Base-by-base conservation (phyloP, 2,888 invertebrate genomes). In the Cataglyphis livida region DNA sequence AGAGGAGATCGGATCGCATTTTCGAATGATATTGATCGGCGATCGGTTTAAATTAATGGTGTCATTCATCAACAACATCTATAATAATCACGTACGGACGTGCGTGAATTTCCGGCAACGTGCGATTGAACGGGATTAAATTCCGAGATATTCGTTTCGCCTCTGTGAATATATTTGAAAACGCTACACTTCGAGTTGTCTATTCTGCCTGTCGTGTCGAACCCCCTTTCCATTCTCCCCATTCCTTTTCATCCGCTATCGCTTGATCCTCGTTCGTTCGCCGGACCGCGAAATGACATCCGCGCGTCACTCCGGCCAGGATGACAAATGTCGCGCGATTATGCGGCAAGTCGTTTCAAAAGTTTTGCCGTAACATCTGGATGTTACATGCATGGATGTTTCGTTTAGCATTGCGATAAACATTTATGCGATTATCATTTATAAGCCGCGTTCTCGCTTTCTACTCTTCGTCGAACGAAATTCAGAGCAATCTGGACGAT, bases 301-400 rank as follows among this genome's bases (percentile, higher is more conserved):
- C 57, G 59, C 71, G 51, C 51, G 18, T n/a, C n/a, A 0, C 51
- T 79, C 71, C 71, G 82, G 81, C 68, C 82, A 62, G 84, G 87
- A 89, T 90, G 90, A 90, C 87, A 83, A 90, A 90, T 89, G 89
- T 75, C 81, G 65, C 83, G 82, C 85, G 85, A 90, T 90, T 90
- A 90, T 84, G 85, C 88, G 82, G 90, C 89, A 90, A 89, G 90
- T 90, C 88, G 85, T 83, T 85, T 85, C 68, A 84, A 87, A 64
- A 88, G 84, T 78, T 79, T 75, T 83, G 57, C 74, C 62, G 82
- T 71, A 59, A 79, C 75, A 81, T 76, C 68, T 74, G 75, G 71
- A 54, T 84, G 81, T 62, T 61, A 79, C 68, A 64, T 66, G 82
- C 75, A 68, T 3, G 70, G 4, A 44, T 44, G 51, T 51, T 51